A percentile compares a stretch with the other conserved stretches of the same genome.
Conservation (phyloP, 2,888 invertebrate genomes). For the Mythimna ferrago region DNA sequence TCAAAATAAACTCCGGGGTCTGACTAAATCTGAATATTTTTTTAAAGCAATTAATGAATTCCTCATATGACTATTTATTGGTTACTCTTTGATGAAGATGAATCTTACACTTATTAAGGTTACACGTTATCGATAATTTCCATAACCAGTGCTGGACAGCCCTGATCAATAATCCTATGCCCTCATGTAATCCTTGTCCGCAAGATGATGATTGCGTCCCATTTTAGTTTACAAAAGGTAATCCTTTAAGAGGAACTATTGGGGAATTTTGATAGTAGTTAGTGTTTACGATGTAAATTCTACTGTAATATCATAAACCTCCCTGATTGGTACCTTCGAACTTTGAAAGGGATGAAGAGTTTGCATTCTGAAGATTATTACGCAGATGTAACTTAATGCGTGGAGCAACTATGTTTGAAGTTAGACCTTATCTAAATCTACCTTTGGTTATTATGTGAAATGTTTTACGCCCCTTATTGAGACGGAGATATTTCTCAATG, state of each 20-base stretch:
- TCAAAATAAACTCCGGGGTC: no score
- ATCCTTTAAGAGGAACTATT: slow-evolving; percentile 89
- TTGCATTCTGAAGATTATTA: slow-evolving; percentile 65
- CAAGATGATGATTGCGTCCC: slow-evolving; percentile 90
- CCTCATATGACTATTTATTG: background rate
- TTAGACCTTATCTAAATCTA: slow-evolving; percentile 55
- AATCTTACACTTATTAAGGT: no score
- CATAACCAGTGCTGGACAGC: slow-evolving; percentile 31
- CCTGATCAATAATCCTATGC: slow-evolving; percentile 71
- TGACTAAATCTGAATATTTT: background rate
- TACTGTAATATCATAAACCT: slow-evolving; percentile 89
- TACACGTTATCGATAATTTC: background rate
- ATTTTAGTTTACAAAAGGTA: slow-evolving; percentile 91
- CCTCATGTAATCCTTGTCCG: slow-evolving; percentile 86
- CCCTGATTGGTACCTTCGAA: slow-evolving; percentile 85
- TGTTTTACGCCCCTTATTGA: slow-evolving; percentile 37
- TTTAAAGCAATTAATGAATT: background rate
- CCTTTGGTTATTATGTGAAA: slow-evolving; percentile 41
- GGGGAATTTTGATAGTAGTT: slow-evolving; percentile 84
- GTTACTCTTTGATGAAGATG: no score
- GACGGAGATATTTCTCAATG: background rate
- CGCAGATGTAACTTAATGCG: slow-evolving; percentile 51
- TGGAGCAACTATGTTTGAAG: slow-evolving; percentile 54
- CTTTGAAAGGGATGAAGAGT: slow-evolving; percentile 80
- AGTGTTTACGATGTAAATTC: slow-evolving; percentile 90